Conservation (phyloP, 2,113 vertebrate species). For the Pithys albifrons region DNA sequence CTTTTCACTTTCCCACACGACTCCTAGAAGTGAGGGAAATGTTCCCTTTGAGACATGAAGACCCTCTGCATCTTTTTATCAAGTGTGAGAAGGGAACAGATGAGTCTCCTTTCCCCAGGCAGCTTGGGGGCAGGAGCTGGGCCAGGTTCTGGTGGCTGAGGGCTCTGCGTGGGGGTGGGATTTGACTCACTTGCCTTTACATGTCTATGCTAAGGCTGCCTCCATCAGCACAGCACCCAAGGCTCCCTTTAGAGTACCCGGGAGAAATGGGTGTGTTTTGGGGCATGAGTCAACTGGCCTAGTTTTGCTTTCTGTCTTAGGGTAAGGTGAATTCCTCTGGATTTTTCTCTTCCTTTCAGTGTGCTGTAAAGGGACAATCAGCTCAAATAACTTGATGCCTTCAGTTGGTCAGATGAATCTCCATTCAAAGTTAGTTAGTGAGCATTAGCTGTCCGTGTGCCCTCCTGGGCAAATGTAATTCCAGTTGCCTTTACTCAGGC, state of each 20-base stretch:
- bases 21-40: background rate
- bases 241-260: background rate
- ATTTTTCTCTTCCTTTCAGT: background rate
- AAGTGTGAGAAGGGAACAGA: background rate
- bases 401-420: background rate
- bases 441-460: background rate
- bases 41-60: background rate
- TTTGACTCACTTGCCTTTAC: background rate
- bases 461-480: background rate
- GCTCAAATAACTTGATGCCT: background rate
- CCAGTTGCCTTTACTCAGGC: background rate
- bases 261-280: slow-evolving; percentile 1
- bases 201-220: background rate
- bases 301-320: background rate
- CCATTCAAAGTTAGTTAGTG: background rate
- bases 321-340: background rate
- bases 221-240: background rate
- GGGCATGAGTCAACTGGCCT: background rate
- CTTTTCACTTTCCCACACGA: rapidly evolving
- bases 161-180: background rate
- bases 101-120: background rate
- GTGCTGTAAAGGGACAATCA: background rate
- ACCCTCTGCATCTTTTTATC: background rate
- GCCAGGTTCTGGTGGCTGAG: background rate
- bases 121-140: background rate